Evolutionary conservation across 2,113 vertebrate species (phyloP).

Genomic region (Percina caprodes): DNA sequence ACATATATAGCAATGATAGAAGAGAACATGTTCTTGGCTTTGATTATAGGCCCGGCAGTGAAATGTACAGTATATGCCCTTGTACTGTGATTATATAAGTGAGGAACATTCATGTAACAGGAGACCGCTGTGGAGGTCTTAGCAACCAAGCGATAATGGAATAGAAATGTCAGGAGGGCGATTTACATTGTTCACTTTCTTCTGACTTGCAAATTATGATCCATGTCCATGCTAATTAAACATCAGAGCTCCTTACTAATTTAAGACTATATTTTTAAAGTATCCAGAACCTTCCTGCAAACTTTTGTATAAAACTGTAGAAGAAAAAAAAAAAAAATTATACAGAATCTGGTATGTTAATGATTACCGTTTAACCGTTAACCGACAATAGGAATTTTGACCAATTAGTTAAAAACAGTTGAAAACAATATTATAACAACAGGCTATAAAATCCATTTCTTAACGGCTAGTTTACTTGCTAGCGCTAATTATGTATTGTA

Average conservation of each 20-base stretch:
- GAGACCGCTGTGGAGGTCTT: neutral
- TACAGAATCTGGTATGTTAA: neutral
- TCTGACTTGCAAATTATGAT: neutral
- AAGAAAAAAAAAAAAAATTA: neutral
- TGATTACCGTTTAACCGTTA: no score
- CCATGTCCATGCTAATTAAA: neutral
- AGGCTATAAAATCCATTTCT: no score
- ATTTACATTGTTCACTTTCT: neutral
- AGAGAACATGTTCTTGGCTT: constrained; percentile 5
- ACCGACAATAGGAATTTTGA: no score
- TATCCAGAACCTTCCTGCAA: neutral
- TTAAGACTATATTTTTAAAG: neutral
- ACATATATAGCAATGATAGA: constrained; percentile 14
- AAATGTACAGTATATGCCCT: neutral
- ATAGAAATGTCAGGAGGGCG: constrained; percentile 3
- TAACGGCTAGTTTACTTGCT: no score
- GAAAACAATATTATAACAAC: no score
- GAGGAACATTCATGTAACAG: constrained; percentile 17
- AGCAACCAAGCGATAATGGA: neutral
- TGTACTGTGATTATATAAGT: constrained; percentile 16
- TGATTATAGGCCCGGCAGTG: constrained; percentile 21
- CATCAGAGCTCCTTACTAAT: neutral
- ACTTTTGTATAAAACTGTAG: neutral
- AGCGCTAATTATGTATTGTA: no score
- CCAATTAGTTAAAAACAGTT: no score